Evolutionary conservation across 30 jellyfish, hydroid and myxozoan species (phyloP).

Genomic region (Haliclystus octoradiatus): DNA sequence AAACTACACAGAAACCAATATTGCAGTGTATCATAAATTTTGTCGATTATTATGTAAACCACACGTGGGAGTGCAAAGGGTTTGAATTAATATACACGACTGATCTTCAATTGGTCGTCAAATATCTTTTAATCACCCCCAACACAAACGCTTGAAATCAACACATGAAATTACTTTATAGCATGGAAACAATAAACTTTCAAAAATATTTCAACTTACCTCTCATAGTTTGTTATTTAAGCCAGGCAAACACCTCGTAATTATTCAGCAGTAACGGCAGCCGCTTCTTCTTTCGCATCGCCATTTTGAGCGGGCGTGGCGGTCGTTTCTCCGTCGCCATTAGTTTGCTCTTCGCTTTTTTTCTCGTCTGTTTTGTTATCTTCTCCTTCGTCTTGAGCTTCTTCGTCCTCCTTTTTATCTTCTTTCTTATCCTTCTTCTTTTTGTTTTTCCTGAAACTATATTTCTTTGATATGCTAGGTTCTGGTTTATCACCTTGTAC

Average conservation of each 20-base stretch:
- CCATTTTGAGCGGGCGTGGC: constrained; percentile 2
- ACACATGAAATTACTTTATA: no score
- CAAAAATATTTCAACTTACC: no score
- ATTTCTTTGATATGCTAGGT: constrained; percentile 31
- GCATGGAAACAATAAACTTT: no score
- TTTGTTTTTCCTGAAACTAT: constrained; percentile 28
- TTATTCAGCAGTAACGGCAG: not conserved
- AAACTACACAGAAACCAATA: no score
- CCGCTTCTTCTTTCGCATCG: not conserved
- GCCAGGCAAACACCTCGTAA: not conserved
- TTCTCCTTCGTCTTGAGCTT: constrained; percentile 32
- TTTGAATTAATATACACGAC: no score
- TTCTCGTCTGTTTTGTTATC: constrained; percentile 27
- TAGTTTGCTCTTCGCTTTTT: constrained; percentile 13
- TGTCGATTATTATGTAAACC: no score
- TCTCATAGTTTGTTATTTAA: not conserved
- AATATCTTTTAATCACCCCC: no score
- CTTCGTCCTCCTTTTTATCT: constrained; percentile 9
- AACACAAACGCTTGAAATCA: no score
- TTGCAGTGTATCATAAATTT: no score
- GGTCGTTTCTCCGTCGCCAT: constrained; percentile 1
- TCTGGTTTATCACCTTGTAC: constrained; percentile 83
- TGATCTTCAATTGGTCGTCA: no score
- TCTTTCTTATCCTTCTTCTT: constrained; percentile 15
- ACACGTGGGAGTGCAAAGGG: no score